These are phyloP conservation scores for Stegastes partitus DNA, from an alignment of 2,113 vertebrate species.

Conservation along the genomic window DNA sequence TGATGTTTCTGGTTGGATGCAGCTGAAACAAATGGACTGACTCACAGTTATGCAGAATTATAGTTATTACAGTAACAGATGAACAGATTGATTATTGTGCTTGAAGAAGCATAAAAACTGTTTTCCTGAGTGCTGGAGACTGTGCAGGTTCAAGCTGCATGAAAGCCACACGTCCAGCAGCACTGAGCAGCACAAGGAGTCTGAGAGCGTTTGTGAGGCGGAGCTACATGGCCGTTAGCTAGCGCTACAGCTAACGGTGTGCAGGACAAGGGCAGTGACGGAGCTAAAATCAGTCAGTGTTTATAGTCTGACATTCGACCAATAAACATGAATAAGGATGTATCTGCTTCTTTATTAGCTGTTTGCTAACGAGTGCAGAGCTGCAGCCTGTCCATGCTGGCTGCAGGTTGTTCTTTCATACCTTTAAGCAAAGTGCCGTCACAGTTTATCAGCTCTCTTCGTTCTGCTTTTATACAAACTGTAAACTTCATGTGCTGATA, in stretches of 20 bases:
- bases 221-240: slow-evolving; percentile 17
- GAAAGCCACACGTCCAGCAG: slow-evolving; percentile 25
- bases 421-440: background rate
- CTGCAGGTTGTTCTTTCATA: slow-evolving; percentile 29
- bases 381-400: slow-evolving; percentile 29
- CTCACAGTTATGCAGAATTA: background rate
- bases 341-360: slow-evolving; percentile 60
- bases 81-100: background rate
- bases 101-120: background rate
- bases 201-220: slow-evolving; percentile 19
- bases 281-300: slow-evolving; percentile 52
- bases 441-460: slow-evolving; percentile 17
- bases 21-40: background rate
- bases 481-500: slow-evolving; percentile 27
- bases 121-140: background rate
- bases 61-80: background rate
- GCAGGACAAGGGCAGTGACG: slow-evolving; percentile 31
- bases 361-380: slow-evolving; percentile 42
- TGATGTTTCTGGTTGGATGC: background rate
- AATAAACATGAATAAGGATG: slow-evolving; percentile 66
- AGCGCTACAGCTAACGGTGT: background rate
- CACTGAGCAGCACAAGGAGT: slow-evolving; percentile 5
- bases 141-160: background rate
- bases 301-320: slow-evolving; percentile 61
- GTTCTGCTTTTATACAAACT: slow-evolving; percentile 40